These are phyloP conservation scores for Drosophila cognata DNA, from an alignment of 2,888 invertebrate genomes.

Conservation along the genomic window DNA sequence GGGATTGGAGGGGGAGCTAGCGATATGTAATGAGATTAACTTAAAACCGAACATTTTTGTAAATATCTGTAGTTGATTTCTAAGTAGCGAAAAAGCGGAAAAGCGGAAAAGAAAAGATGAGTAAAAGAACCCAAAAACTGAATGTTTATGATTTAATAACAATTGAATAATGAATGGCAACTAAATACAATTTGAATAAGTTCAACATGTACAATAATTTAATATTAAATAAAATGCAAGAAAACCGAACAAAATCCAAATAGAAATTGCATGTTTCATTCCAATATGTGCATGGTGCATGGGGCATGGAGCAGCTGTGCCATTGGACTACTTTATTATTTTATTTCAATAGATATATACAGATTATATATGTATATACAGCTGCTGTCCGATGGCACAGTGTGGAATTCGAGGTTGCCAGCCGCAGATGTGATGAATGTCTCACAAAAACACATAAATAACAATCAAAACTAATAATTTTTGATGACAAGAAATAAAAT, in stretches of 20 bases:
- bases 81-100: slow-evolving; percentile 67
- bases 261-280: slow-evolving; percentile 14
- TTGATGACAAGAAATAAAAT: slow-evolving; percentile 26
- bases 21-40: slow-evolving; percentile 19
- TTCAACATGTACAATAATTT: slow-evolving; percentile 83
- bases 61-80: slow-evolving; percentile 79
- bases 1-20: neutral
- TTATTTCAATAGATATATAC: neutral
- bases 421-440: slow-evolving; percentile 14
- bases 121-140: slow-evolving; percentile 35
- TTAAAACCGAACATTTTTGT: slow-evolving; percentile 51
- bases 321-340: slow-evolving; percentile 26
- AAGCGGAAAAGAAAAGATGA: slow-evolving; percentile 13
- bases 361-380: neutral
- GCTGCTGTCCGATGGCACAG: slow-evolving; percentile 24
- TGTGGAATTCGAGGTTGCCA: slow-evolving; percentile 37
- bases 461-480: slow-evolving; percentile 42
- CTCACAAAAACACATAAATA: slow-evolving; percentile 39
- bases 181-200: slow-evolving; percentile 79
- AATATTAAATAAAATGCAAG: slow-evolving; percentile 74
- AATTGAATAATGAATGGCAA: slow-evolving; percentile 63
- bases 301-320: slow-evolving; percentile 10
- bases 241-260: slow-evolving; percentile 47
- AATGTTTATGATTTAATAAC: slow-evolving; percentile 72
- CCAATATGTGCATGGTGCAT: too few species aligned